Conservation (phyloP, 1,140 invertebrate genomes). For the Nasonia vitripennis region DNA sequence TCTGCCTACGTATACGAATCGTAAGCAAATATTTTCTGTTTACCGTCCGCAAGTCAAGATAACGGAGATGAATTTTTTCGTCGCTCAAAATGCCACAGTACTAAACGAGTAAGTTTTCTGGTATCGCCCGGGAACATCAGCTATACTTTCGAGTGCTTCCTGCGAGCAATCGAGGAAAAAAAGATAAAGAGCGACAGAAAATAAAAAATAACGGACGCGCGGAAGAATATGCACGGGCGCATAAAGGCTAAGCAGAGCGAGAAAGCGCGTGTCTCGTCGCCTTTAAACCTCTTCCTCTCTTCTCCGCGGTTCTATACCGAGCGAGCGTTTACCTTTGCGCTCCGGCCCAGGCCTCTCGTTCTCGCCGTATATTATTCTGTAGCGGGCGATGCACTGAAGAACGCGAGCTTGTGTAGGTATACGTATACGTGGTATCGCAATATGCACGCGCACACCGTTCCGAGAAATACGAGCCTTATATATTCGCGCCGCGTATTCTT, state of each 20-base stretch:
- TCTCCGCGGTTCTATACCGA: not conserved
- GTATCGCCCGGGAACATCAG: no score
- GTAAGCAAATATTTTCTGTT: no score
- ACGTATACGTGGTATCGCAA: not conserved
- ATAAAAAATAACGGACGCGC: not conserved
- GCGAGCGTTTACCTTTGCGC: conserved; percentile 31
- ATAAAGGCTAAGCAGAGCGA: not conserved
- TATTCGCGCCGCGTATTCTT: not conserved
- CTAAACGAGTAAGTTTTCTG: no score
- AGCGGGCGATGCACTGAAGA: not conserved
- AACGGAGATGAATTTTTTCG: not conserved
- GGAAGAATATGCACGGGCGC: not conserved
- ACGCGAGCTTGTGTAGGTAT: not conserved
- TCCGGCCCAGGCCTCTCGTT: not conserved
- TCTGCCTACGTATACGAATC: no score
- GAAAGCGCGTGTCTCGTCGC: conserved; percentile 24
- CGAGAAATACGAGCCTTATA: conserved; percentile 23
- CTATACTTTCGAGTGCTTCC: no score
- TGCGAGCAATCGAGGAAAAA: not conserved
- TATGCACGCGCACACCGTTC: not conserved
- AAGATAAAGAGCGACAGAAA: not conserved
- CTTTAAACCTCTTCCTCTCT: conserved; percentile 18
- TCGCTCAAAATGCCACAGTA: not conserved
- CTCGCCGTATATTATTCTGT: conserved; percentile 35
- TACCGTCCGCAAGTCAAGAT: no score